These are phyloP conservation scores for Lamellibrachia satsuma DNA, from an alignment of 2,888 invertebrate species.

Conservation along the genomic window DNA sequence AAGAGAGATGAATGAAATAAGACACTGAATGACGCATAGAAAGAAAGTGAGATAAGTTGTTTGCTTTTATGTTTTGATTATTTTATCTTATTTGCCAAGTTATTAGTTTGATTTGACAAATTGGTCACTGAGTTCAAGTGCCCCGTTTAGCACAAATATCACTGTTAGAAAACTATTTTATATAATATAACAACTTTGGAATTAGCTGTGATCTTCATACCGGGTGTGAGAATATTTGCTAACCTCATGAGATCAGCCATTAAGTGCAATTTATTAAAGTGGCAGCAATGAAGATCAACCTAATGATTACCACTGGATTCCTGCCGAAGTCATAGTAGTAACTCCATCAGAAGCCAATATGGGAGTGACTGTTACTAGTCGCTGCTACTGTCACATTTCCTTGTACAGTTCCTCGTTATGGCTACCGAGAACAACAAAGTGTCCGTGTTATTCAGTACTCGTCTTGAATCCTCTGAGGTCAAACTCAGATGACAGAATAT, in stretches of 20 bases:
- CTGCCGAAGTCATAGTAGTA: background rate
- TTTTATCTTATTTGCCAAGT: background rate
- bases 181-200: too few species aligned
- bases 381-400: too few species aligned
- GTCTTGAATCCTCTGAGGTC: too few species aligned
- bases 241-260: background rate
- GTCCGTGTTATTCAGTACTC: too few species aligned
- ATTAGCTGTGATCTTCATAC: background rate
- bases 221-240: background rate
- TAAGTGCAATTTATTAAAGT: background rate
- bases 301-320: background rate
- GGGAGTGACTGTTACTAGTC: background rate
- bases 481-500: too few species aligned
- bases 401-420: too few species aligned
- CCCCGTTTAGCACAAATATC: background rate
- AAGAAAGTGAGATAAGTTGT: background rate
- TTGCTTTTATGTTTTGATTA: background rate
- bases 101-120: background rate
- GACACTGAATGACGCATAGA: background rate
- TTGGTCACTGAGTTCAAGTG: background rate
- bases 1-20: background rate
- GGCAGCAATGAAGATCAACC: background rate
- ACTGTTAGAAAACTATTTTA: too few species aligned
- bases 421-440: too few species aligned
- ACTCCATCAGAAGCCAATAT: background rate